Evolutionary conservation across 1,140 invertebrate genomes (phyloP).

Genomic region (Camponotus pennsylvanicus): DNA sequence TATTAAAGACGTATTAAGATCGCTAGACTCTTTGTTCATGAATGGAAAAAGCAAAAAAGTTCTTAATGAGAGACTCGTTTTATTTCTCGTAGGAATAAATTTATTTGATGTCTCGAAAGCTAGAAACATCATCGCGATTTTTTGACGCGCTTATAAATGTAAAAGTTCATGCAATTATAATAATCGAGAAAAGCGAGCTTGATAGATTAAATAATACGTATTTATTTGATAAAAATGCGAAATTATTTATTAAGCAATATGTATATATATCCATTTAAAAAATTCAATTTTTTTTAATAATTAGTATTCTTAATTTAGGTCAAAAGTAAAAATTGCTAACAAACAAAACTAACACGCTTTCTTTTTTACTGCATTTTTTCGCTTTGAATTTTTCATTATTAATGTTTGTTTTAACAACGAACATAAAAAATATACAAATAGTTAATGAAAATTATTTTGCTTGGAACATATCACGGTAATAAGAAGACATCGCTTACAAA

Average conservation of each 20-base stretch:
- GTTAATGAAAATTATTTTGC: background rate
- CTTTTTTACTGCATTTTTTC: background rate
- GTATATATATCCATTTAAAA: too few species aligned
- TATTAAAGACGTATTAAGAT: slow-evolving; percentile 59
- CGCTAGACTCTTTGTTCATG: slow-evolving; percentile 10
- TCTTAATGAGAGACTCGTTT: slow-evolving; percentile 38
- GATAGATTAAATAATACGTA: background rate
- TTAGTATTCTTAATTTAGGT: background rate
- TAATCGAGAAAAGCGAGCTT: background rate
- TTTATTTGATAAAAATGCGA: background rate
- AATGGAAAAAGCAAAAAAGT: slow-evolving; percentile 15
- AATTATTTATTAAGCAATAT: background rate
- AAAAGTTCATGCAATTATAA: slow-evolving; percentile 35
- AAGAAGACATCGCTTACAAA: background rate
- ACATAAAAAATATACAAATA: background rate
- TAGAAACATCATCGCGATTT: background rate
- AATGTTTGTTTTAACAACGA: background rate
- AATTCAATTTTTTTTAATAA: background rate
- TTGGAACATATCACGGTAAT: background rate
- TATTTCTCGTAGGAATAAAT: slow-evolving; percentile 6
- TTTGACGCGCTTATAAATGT: slow-evolving; percentile 35
- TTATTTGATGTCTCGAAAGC: slow-evolving; percentile 35
- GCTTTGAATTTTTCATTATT: background rate
- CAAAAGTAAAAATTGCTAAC: background rate
- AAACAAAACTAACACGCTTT: background rate